Conservation (phyloP, 2,888 invertebrate genomes). For the Eueremaeus valkanovi region DNA sequence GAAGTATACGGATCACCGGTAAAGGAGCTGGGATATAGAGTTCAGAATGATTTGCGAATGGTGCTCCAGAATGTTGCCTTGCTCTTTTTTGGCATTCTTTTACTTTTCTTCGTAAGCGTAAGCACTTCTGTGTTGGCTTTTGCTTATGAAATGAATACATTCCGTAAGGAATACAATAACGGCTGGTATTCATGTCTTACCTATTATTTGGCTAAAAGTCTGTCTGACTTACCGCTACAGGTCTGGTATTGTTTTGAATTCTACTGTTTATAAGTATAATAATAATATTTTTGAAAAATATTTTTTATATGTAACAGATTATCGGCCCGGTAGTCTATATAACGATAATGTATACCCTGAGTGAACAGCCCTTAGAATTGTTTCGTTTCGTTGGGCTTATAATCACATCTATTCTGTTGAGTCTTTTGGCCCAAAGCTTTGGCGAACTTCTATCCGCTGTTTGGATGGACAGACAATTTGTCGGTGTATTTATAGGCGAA, state of each 20-base stretch:
- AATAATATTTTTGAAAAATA: too few relatives aligned
- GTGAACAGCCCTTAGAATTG: slow-evolving; percentile 5
- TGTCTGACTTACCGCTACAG: slow-evolving; percentile 35
- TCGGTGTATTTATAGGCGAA: slow-evolving; percentile 32
- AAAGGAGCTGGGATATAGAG: not conserved
- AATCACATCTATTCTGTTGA: slow-evolving; percentile 23
- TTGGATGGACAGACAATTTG: slow-evolving; percentile 32
- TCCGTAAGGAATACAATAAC: slow-evolving; percentile 39
- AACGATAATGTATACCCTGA: not conserved
- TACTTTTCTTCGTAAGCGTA: slow-evolving; percentile 26
- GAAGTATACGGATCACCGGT: slow-evolving; percentile 33
- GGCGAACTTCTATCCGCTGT: slow-evolving; percentile 27
- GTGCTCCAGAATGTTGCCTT: slow-evolving; percentile 34
- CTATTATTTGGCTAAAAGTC: slow-evolving; percentile 12
- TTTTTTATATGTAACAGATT: too few relatives aligned
- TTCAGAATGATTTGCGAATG: slow-evolving; percentile 7
- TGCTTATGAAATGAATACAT: slow-evolving; percentile 37
- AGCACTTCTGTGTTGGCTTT: slow-evolving; percentile 17
- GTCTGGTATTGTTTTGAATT: too few relatives aligned
- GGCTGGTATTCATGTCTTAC: slow-evolving; percentile 39
- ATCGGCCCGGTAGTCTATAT: slow-evolving; percentile 23
- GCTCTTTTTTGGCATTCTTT: slow-evolving; percentile 38
- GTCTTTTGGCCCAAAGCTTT: slow-evolving; percentile 27
- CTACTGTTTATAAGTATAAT: too few relatives aligned
- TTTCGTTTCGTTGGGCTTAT: not conserved